Percentiles rank a stretch among this genome's conserved stretches.
These are phyloP conservation scores for Hoplodrina blanda DNA, from an alignment of 2,888 invertebrate genomes.

Conservation along the genomic window DNA sequence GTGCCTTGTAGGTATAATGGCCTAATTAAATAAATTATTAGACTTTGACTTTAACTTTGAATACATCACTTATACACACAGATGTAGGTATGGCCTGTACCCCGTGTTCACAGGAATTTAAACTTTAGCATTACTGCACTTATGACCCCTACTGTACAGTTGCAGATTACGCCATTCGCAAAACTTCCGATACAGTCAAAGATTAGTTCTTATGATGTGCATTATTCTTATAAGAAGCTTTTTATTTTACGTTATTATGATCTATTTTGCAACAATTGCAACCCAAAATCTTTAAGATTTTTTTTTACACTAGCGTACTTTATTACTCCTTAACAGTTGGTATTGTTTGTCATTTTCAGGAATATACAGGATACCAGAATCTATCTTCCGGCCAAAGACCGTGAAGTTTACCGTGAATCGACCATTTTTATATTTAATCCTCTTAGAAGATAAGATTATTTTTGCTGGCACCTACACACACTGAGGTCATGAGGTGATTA, in stretches of 20 bases:
- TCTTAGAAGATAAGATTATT: slow-evolving; percentile 55
- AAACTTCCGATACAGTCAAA: not conserved
- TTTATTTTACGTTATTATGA: not conserved
- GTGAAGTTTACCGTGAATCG: slow-evolving; percentile 37
- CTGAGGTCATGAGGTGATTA: slow-evolving; percentile 13
- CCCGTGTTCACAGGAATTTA: too few relatives aligned
- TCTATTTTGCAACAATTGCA: not conserved
- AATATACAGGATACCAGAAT: not conserved
- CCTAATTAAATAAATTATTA: too few relatives aligned
- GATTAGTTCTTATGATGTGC: not conserved
- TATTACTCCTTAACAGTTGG: not conserved
- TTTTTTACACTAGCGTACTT: not conserved
- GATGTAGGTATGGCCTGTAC: too few relatives aligned
- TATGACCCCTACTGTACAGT: too few relatives aligned
- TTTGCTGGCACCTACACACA: slow-evolving; percentile 50
- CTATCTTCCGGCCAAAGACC: not conserved
- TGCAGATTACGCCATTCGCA: too few relatives aligned
- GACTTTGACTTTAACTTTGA: too few relatives aligned
- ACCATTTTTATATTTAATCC: slow-evolving; percentile 55
- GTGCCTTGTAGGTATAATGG: too few relatives aligned
- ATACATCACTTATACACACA: too few relatives aligned
- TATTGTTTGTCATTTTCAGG: not conserved
- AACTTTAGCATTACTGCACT: too few relatives aligned
- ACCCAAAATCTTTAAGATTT: not conserved
- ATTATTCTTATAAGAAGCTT: not conserved